Evolutionary conservation across 2,888 invertebrate genomes (phyloP), one percentile per base, ranked within the genome.

Genomic region (Ichneumon xanthorius): DNA sequence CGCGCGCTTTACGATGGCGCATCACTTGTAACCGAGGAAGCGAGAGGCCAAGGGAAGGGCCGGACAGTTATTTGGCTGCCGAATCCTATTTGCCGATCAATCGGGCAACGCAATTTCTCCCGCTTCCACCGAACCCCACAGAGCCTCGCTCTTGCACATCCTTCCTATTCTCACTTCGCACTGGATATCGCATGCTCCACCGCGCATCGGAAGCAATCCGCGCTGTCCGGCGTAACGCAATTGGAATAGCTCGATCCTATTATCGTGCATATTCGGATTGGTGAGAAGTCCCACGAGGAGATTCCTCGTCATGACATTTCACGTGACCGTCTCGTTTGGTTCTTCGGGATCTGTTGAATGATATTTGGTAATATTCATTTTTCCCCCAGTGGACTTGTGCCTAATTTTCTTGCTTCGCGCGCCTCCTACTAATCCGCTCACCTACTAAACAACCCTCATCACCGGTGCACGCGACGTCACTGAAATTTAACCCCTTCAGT

Each of bases 51-150:
- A 37, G 65, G 33, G n/a, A 48, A 16, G 58, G 50, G 9, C 16
- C 16, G 50, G 80, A 67, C 80, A 80, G 86, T 90, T 91, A 90
- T 90, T 90, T 89, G 90, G 90, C 89, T 87, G 89, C 88, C 84
- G 88, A 87, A 90, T 90, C 89, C 90, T 89, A 91, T 91, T 91
- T 91, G 90, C 89, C 89, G 88, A 90, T 89, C 90, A 90, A 90
- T 91, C 89, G 89, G 87, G 88, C 87, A 88, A 87, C 85, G 84
- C 77, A 84, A 78, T 87, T 88, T 90, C 88, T 89, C 88, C 88
- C 63, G 86, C 87, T 80, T 68, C 85, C 82, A 63, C 71, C 53
- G 53, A 30, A 14, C 30, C 48, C 30, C 33, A 37, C 19, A 55
- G n/a, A 53, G 4, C 26, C n/a, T 26, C n/a, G 37, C 65, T 37